These are phyloP conservation scores for Corythoichthys intestinalis DNA, from an alignment of 2,113 vertebrate species.

Conservation along the genomic window DNA sequence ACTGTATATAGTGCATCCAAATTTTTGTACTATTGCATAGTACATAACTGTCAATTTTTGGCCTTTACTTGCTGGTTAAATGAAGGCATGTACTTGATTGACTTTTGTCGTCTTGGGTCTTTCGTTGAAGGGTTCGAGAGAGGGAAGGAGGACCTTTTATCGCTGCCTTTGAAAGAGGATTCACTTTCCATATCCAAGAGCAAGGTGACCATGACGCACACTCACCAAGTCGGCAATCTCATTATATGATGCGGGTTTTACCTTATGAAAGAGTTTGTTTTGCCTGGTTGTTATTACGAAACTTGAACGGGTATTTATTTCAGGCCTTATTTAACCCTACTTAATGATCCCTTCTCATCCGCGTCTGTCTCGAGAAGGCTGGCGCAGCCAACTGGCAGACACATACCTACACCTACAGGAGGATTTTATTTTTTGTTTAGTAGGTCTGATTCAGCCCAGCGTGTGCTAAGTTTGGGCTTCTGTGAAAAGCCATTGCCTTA, in stretches of 20 bases:
- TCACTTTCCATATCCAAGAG: conserved; percentile 93
- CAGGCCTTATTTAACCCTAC: conserved; percentile 9
- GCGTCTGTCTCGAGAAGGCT: conserved; percentile 17
- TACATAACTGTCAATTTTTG: too few relatives aligned
- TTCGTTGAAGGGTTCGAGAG: conserved; percentile 83
- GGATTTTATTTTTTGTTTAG: conserved; percentile 1
- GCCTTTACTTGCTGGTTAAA: too few relatives aligned
- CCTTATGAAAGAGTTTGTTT: not conserved
- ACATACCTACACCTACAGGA: not conserved
- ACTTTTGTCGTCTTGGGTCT: not conserved
- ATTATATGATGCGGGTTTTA: not conserved
- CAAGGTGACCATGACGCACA: conserved; percentile 77
- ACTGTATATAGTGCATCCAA: too few relatives aligned
- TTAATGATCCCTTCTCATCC: conserved; percentile 11
- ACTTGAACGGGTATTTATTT: not conserved
- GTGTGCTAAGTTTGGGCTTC: conserved; percentile 16
- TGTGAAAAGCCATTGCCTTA: not conserved
- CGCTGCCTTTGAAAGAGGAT: conserved; percentile 86
- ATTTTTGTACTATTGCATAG: too few relatives aligned
- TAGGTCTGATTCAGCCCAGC: conserved; percentile 8
- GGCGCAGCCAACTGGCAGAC: conserved; percentile 13
- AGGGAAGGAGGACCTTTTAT: conserved; percentile 85
- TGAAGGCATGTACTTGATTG: not conserved
- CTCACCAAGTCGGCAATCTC: not conserved
- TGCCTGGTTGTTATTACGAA: not conserved